Percentiles rank a stretch among this genome's conserved stretches.
These are phyloP conservation scores for Protaetia brevitarsis DNA, from an alignment of 1,140 invertebrate genomes.

Conservation along the genomic window DNA sequence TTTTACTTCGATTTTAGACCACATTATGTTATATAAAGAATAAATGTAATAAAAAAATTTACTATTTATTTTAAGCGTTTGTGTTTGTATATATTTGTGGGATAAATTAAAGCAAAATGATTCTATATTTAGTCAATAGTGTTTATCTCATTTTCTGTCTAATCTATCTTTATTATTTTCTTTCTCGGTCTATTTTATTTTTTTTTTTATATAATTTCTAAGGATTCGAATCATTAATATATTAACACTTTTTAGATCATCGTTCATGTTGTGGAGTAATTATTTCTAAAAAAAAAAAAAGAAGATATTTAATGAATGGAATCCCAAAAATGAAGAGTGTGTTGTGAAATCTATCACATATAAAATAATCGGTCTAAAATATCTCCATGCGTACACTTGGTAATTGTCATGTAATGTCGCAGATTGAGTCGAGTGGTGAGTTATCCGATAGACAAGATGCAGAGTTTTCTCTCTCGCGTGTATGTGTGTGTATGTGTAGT, in stretches of 20 bases:
- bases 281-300: background rate
- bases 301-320: background rate
- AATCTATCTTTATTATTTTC: too few relatives aligned
- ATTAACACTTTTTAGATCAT: too few relatives aligned
- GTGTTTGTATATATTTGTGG: background rate
- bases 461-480: background rate
- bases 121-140: too few relatives aligned
- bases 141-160: too few relatives aligned
- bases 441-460: background rate
- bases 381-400: background rate
- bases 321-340: background rate
- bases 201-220: too few relatives aligned
- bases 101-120: background rate
- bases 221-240: too few relatives aligned
- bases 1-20: slow-evolving; percentile 1
- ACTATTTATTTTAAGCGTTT: background rate
- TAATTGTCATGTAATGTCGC: background rate
- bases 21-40: background rate
- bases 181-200: too few relatives aligned
- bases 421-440: background rate
- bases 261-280: too few relatives aligned
- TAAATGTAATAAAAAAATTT: background rate
- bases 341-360: background rate
- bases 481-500: background rate
- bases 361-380: slow-evolving; percentile 17